These are phyloP conservation scores for Trichonephila clavipes DNA, from an alignment of 1,140 invertebrate species.

Conservation along the genomic window DNA sequence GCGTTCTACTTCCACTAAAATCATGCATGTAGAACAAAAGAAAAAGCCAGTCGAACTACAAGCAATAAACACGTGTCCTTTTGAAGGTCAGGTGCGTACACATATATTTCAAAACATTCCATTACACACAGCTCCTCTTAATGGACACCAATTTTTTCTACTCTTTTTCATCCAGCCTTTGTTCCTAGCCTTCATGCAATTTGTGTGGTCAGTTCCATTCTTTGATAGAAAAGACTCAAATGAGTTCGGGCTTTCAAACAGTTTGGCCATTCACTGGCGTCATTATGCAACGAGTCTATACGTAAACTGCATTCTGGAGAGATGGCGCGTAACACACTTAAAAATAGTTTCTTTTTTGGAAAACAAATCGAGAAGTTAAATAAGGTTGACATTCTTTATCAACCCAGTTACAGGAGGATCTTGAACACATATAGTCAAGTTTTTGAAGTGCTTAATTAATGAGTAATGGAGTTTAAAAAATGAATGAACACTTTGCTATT, in stretches of 20 bases:
- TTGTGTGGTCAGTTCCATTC: background rate
- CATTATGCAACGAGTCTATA: background rate
- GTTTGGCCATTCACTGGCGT: background rate
- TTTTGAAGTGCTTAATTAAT: background rate
- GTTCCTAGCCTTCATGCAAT: background rate
- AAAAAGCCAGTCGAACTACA: background rate
- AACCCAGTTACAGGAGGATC: background rate
- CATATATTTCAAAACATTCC: background rate
- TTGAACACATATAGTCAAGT: background rate
- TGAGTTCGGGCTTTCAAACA: background rate
- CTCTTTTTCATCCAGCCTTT: background rate
- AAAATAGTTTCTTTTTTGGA: background rate
- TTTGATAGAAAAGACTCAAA: background rate
- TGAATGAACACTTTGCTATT: background rate
- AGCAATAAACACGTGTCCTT: conserved; percentile 6
- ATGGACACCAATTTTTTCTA: background rate
- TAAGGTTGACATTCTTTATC: background rate
- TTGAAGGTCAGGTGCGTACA: background rate
- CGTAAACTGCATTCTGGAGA: background rate
- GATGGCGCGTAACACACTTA: background rate
- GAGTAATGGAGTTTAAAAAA: too few relatives aligned
- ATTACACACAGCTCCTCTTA: background rate
- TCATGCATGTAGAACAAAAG: background rate
- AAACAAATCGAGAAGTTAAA: background rate
- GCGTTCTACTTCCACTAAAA: background rate